phyloP scores from a whole-genome alignment of 2,797 vertebrate genomes.

The Vultur gryphus region DNA sequence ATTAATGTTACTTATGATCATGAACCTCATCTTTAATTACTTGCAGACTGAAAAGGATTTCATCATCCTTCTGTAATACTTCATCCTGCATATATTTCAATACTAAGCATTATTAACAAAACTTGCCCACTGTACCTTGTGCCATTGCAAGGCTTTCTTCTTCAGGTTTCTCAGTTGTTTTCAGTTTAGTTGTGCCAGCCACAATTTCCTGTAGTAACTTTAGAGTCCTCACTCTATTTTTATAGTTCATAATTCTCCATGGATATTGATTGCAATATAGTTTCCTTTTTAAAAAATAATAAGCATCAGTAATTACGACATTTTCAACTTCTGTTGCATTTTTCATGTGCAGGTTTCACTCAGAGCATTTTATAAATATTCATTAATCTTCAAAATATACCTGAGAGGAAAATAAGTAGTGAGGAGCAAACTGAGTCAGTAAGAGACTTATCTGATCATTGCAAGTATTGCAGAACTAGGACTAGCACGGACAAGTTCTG shows the following conservation, averaged over 20 bases:
- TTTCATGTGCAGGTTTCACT: not conserved
- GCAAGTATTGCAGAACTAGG: not conserved
- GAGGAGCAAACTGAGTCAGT: not conserved
- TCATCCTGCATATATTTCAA: not conserved
- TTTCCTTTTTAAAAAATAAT: conserved; percentile 5
- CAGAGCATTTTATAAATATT: conserved; percentile 24
- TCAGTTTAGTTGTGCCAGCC: not conserved
- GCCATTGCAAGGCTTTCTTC: not conserved
- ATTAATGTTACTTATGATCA: not conserved
- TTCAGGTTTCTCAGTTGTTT: not conserved
- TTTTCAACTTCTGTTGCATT: conserved; percentile 13
- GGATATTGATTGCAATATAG: not conserved
- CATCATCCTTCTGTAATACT: not conserved
- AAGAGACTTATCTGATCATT: conserved; percentile 18
- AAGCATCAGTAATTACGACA: not conserved
- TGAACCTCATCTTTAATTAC: not conserved
- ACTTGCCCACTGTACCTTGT: not conserved
- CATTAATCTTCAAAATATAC: not conserved
- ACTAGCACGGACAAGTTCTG: not conserved
- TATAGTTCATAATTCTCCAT: not conserved
- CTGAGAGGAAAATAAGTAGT: not conserved
- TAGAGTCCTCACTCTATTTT: not conserved
- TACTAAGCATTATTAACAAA: not conserved
- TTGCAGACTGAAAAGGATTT: not conserved
- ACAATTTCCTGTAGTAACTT: not conserved